phyloP scores from a whole-genome alignment of 2,113 vertebrate genomes.

The Mellivora capensis region DNA sequence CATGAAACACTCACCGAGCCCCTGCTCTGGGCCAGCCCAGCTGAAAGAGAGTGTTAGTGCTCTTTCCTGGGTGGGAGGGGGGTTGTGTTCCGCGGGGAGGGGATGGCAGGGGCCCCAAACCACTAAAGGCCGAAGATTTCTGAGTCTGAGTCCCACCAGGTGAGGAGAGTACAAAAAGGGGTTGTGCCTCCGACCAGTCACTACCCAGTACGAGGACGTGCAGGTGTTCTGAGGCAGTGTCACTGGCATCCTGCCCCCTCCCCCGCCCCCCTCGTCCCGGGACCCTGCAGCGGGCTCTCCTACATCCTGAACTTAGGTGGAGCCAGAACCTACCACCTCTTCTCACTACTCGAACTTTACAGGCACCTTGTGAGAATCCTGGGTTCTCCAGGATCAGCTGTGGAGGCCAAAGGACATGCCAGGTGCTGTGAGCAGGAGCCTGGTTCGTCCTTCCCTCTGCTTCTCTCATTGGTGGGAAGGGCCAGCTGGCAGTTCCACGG shows the following conservation, averaged over 20 bases:
- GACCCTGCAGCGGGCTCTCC: neutral
- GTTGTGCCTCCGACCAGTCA: neutral
- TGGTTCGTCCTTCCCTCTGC: neutral
- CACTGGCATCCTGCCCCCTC: neutral
- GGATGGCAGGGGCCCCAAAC: neutral
- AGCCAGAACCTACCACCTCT: neutral
- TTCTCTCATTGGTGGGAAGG: neutral
- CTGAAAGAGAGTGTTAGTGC: neutral
- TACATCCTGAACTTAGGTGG: neutral
- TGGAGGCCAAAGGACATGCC: neutral
- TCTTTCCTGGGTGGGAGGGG: neutral
- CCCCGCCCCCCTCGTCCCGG: accelerated
- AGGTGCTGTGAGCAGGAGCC: neutral
- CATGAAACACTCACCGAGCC: neutral
- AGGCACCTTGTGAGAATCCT: neutral
- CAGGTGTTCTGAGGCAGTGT: neutral
- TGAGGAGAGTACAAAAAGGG: neutral
- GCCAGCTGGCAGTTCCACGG: neutral
- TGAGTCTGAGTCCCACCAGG: neutral
- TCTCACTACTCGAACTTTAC: neutral
- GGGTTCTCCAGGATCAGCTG: neutral
- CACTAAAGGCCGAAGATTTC: neutral
- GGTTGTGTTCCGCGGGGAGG: neutral
- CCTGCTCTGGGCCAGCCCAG: neutral
- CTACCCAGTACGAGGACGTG: neutral